Evolutionary conservation across 2,797 vertebrate species (phyloP).

Genomic region (Sebastes melanostomus): DNA sequence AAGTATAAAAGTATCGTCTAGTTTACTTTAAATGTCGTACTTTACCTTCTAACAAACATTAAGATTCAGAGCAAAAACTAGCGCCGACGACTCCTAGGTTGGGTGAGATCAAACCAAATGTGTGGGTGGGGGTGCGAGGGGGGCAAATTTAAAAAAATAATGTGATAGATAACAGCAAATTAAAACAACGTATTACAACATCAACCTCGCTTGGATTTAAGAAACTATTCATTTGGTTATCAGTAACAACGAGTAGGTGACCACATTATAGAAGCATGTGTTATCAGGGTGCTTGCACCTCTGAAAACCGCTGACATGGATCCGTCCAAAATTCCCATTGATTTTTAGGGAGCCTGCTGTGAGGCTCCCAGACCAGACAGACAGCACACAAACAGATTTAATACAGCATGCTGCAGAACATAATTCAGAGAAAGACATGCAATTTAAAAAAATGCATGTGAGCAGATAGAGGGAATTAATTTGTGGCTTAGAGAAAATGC

Average conservation of each 20-base stretch:
- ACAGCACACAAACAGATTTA: slow-evolving; percentile 33
- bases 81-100: slow-evolving; percentile 47
- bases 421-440: neutral
- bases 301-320: slow-evolving; percentile 36
- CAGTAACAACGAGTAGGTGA: fast-evolving
- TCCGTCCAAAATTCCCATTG: slow-evolving; percentile 63
- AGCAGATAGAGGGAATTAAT: neutral
- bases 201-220: fast-evolving
- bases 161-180: neutral
- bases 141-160: too few relatives aligned
- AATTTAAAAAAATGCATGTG: neutral
- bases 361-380: slow-evolving; percentile 46
- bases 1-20: too few relatives aligned
- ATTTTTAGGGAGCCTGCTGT: slow-evolving; percentile 63
- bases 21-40: neutral
- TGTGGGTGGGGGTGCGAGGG: neutral
- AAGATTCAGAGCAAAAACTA: slow-evolving; percentile 36
- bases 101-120: slow-evolving; percentile 54
- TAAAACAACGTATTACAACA: fast-evolving
- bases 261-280: neutral
- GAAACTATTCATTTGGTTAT: fast-evolving
- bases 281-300: fast-evolving
- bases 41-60: neutral
- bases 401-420: neutral
- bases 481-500: neutral